A percentile compares a stretch with the other conserved stretches of the same genome.
phyloP scores from a whole-genome alignment of 23 tunicate species.

The Trididemnum clinides region DNA sequence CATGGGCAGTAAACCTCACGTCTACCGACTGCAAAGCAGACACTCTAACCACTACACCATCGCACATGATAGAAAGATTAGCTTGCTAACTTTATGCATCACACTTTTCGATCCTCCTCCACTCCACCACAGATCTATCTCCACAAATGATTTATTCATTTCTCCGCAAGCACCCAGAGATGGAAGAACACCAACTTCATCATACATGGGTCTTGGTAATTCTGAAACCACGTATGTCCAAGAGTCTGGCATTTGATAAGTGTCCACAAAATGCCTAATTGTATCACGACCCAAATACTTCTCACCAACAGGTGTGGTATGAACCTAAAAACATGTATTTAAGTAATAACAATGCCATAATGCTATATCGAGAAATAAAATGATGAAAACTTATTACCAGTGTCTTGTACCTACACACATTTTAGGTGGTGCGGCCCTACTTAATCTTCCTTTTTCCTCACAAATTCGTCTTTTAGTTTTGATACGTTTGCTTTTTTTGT shows the following conservation, averaged over 20 bases:
- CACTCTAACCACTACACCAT: too few species aligned
- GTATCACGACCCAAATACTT: slow-evolving; percentile 78
- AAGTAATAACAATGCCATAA: too few species aligned
- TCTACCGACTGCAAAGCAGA: too few species aligned
- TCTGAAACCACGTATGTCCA: slow-evolving; percentile 67
- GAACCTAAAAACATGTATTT: slow-evolving; percentile 34
- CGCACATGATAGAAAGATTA: too few species aligned
- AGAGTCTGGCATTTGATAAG: slow-evolving; percentile 34
- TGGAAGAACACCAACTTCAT: slow-evolving; percentile 70
- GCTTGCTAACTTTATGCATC: slow-evolving; percentile 84
- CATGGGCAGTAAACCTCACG: too few species aligned
- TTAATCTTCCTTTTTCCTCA: too few species aligned
- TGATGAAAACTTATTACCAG: too few species aligned
- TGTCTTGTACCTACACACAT: too few species aligned
- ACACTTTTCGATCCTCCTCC: slow-evolving; percentile 76
- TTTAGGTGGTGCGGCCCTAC: too few species aligned
- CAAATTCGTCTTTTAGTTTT: too few species aligned
- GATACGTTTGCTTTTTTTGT: too few species aligned
- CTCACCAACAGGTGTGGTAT: slow-evolving; percentile 72
- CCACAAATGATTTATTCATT: slow-evolving; percentile 68
- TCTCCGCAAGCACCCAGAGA: slow-evolving; percentile 86
- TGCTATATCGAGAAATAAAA: too few species aligned
- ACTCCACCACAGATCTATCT: slow-evolving; percentile 93
- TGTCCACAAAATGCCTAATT: slow-evolving; percentile 67
- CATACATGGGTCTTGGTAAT: slow-evolving; percentile 66